Evolutionary conservation across 2,797 vertebrate genomes (phyloP), one percentile per base, ranked within the genome.

Genomic region (Molossus molossus): DNA sequence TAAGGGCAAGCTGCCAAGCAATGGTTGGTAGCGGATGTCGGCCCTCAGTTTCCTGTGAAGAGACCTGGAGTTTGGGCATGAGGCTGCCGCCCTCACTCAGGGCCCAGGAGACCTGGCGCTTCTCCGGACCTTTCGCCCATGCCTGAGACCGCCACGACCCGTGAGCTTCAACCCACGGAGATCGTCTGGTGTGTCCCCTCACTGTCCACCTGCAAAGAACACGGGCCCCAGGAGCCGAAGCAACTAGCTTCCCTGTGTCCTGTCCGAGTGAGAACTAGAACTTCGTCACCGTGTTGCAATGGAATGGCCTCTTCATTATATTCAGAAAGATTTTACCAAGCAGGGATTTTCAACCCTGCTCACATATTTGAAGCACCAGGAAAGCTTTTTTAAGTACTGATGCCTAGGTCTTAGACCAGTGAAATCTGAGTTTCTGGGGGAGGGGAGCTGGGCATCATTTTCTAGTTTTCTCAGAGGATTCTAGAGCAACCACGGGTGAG

Each of bases 181-280:
- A 55, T 40, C 23, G 12, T 60, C 57, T 33, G 37, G 7, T 73
- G 90, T 84, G 33, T 23, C 15, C 85, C 10, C 60, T 89, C 60
- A 62, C 57, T 87, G 94, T 96, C 90, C 65, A 93, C 57, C 82
- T 89, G 33, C 70, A 90, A 75, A 95, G 69, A 90, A 64, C 62
- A 13, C 8, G 6, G 87, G 50, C 13, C 40, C 87, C 17, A 29
- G 76, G n/a, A 91, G 14, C 25, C 15, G 13, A 79, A 88, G n/a
- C 60, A 92, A 6, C 70, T 73, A 40, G 1, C 64, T 79, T 91
- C 69, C 33, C 3, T 3, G 12, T 69, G 18, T 85, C 45, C 57
- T 11, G 25, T 62, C 53, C 85, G 27, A 87, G 14, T 65, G 40
- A 72, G 15, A 76, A 65, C 58, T 25, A 75, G 45, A 73, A 87